phyloP scores from a whole-genome alignment of 2,888 invertebrate genomes.

The Aromia moschata region DNA sequence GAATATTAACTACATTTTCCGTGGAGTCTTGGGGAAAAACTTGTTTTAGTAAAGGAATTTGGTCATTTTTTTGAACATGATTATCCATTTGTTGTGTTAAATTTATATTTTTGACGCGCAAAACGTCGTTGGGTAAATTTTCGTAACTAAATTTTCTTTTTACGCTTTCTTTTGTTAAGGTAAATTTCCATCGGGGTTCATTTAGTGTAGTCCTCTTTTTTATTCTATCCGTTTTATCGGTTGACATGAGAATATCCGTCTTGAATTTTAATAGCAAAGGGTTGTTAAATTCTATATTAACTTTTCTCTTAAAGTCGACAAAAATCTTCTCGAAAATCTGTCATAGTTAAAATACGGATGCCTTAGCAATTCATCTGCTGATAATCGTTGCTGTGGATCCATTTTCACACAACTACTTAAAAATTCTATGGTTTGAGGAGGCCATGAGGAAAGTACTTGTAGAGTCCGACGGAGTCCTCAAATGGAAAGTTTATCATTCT shows the following conservation, averaged over 20 bases:
- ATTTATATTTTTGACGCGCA: constrained; percentile 44
- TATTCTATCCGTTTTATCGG: constrained; percentile 55
- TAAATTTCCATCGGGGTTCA: constrained; percentile 55
- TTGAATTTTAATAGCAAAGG: constrained; percentile 63
- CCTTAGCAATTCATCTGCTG: constrained; percentile 71
- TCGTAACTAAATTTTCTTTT: constrained; percentile 58
- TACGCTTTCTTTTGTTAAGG: constrained; percentile 52
- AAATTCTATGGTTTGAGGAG: constrained; percentile 62
- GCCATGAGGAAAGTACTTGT: constrained; percentile 62
- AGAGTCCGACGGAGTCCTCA: constrained; percentile 47
- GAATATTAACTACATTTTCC: too few species aligned
- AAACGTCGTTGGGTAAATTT: constrained; percentile 35
- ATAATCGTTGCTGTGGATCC: constrained; percentile 73
- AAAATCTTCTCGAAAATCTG: constrained; percentile 72
- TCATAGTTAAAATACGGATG: constrained; percentile 37
- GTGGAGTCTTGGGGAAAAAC: constrained; percentile 6
- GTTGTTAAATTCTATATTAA: constrained; percentile 72
- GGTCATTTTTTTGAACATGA: constrained; percentile 37
- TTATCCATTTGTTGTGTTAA: constrained; percentile 46
- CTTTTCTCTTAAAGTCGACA: constrained; percentile 71
- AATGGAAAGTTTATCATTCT: constrained; percentile 57
- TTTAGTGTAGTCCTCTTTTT: constrained; percentile 25
- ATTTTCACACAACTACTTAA: constrained; percentile 67
- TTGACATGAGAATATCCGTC: constrained; percentile 58
- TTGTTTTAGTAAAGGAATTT: constrained; percentile 18